These are phyloP conservation scores for Cyaniris semiargus DNA, from an alignment of 2,888 invertebrate species.

Conservation along the genomic window DNA sequence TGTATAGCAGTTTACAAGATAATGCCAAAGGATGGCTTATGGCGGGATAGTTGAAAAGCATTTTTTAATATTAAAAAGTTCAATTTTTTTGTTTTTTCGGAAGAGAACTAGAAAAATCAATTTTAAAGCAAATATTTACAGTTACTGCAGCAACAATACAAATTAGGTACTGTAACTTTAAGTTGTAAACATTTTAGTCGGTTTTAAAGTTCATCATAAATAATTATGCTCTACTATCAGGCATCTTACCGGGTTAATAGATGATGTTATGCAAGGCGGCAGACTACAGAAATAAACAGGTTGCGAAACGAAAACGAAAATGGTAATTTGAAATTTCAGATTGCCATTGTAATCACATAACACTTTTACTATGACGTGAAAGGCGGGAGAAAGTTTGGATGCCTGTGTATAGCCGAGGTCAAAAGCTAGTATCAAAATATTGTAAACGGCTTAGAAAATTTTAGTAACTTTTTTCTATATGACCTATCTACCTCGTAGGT, in stretches of 20 bases:
- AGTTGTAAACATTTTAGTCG: background rate
- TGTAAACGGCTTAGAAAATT: background rate
- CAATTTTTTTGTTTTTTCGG: too few species aligned
- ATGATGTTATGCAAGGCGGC: background rate
- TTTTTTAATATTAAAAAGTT: too few species aligned
- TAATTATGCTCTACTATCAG: background rate
- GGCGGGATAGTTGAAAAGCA: too few species aligned
- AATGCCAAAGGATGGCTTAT: background rate
- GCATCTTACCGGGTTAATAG: background rate
- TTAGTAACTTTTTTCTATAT: too few species aligned
- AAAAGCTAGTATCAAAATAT: conserved; percentile 32
- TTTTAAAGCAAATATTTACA: too few species aligned
- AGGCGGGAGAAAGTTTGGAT: conserved; percentile 45
- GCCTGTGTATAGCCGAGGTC: conserved; percentile 40
- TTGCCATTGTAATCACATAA: conserved; percentile 41
- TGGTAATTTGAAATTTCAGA: conserved; percentile 36
- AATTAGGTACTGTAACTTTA: background rate
- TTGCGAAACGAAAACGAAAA: conserved; percentile 39
- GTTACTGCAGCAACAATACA: too few species aligned
- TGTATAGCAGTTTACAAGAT: background rate
- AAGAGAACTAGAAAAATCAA: too few species aligned
- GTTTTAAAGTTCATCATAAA: conserved; percentile 8
- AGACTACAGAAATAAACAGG: background rate
- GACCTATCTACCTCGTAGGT: too few species aligned
- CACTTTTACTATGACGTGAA: conserved; percentile 47